Conservation (phyloP, 2,797 vertebrate genomes). For the Thamnophis elegans region DNA sequence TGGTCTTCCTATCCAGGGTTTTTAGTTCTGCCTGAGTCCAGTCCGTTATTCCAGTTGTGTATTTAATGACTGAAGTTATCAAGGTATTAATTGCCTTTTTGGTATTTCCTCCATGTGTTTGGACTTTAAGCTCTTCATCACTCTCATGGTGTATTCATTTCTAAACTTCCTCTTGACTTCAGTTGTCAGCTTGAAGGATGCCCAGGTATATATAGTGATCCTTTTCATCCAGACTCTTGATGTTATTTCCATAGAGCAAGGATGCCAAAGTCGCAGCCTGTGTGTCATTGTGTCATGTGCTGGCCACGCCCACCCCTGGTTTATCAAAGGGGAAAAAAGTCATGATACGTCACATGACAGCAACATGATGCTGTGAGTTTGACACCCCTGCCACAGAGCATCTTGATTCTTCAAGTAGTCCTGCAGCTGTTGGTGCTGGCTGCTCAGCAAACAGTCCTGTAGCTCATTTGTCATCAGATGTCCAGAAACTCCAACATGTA, state of each 20-base stretch:
- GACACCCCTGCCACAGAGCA: background rate
- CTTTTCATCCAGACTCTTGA: background rate
- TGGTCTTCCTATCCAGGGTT: background rate
- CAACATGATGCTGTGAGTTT: too few species aligned
- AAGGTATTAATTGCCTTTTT: background rate
- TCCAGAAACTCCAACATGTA: background rate
- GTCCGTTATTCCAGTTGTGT: background rate
- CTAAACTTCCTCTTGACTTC: background rate
- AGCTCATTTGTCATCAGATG: background rate
- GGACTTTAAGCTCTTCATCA: background rate
- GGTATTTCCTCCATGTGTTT: background rate
- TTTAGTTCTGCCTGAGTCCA: background rate
- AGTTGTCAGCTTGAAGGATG: background rate
- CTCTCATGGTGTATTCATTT: background rate
- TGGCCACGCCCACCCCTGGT: too few species aligned
- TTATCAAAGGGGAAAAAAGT: too few species aligned
- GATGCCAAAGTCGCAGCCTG: background rate
- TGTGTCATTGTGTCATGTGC: background rate
- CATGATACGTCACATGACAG: accelerated
- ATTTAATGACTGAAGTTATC: background rate
- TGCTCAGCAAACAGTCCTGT: background rate
- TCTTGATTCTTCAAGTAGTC: background rate
- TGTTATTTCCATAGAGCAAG: background rate
- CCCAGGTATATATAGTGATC: background rate
- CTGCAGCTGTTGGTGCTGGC: background rate